These are phyloP conservation scores for Oreotrochilus melanogaster DNA, from an alignment of 2,113 vertebrate genomes.

Conservation along the genomic window DNA sequence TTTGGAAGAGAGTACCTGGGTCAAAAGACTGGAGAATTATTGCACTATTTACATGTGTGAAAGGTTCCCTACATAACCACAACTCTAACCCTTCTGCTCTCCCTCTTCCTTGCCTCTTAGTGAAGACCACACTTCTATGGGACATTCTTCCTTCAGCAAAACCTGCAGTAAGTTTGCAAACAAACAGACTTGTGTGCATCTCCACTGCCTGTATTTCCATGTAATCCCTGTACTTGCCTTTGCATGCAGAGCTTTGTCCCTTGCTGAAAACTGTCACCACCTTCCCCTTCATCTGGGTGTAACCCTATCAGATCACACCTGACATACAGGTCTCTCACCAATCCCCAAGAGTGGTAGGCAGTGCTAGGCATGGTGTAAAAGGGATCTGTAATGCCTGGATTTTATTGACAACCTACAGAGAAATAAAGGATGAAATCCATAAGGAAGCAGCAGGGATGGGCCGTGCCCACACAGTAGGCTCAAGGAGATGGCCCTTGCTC, in stretches of 20 bases:
- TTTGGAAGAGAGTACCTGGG: background rate
- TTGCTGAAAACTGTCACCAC: background rate
- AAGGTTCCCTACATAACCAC: background rate
- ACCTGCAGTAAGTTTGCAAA: background rate
- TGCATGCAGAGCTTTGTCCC: background rate
- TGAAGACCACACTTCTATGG: background rate
- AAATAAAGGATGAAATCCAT: background rate
- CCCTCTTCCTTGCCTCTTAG: background rate
- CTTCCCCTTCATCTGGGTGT: too few species aligned
- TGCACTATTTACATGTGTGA: background rate
- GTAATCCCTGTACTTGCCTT: background rate
- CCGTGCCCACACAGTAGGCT: background rate
- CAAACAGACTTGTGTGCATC: background rate
- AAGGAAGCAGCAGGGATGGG: background rate
- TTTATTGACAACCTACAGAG: background rate
- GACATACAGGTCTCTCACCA: background rate
- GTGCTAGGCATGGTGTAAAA: background rate
- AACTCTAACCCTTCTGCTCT: background rate
- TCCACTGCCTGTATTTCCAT: background rate
- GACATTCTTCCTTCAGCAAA: background rate
- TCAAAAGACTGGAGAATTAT: background rate
- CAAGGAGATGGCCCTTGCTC: background rate
- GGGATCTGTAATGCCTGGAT: background rate
- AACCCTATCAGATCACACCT: fast-evolving
- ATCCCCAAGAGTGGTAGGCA: background rate